These are phyloP conservation scores for Deilephila elpenor DNA, from an alignment of 2,888 invertebrate genomes.

Conservation along the genomic window DNA sequence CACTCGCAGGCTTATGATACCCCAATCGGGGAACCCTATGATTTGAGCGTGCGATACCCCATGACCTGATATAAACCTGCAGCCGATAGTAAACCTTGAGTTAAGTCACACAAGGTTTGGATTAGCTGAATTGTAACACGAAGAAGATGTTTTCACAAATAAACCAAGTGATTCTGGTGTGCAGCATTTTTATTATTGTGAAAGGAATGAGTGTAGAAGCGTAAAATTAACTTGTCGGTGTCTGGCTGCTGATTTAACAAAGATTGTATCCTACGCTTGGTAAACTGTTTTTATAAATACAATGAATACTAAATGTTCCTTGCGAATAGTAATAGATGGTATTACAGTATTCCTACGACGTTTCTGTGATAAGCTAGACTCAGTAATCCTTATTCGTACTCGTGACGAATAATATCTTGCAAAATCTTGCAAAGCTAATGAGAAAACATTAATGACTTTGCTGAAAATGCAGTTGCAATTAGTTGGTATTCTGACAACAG, in stretches of 20 bases:
- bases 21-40: slow-evolving; percentile 74
- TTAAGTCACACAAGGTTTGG: slow-evolving; percentile 36
- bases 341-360: not conserved
- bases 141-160: slow-evolving; percentile 53
- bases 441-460: not conserved
- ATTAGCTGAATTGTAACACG: not conserved
- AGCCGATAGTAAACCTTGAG: slow-evolving; percentile 45
- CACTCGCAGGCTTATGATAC: slow-evolving; percentile 73
- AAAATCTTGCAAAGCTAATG: slow-evolving; percentile 2
- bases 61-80: slow-evolving; percentile 23
- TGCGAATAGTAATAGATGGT: not conserved
- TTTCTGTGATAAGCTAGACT: not conserved
- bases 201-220: slow-evolving; percentile 60
- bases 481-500: slow-evolving; percentile 18
- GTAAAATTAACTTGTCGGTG: slow-evolving; percentile 59
- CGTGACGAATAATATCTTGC: not conserved
- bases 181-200: slow-evolving; percentile 61
- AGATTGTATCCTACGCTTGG: slow-evolving; percentile 13
- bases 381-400: not conserved
- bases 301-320: slow-evolving; percentile 15
- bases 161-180: slow-evolving; percentile 51
- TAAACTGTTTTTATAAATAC: slow-evolving; percentile 17
- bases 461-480: slow-evolving; percentile 2
- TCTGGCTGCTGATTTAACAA: slow-evolving; percentile 35
- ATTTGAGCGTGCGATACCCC: slow-evolving; percentile 54